Conservation (phyloP, 2,797 vertebrate genomes). For the Margarornis squamiger region DNA sequence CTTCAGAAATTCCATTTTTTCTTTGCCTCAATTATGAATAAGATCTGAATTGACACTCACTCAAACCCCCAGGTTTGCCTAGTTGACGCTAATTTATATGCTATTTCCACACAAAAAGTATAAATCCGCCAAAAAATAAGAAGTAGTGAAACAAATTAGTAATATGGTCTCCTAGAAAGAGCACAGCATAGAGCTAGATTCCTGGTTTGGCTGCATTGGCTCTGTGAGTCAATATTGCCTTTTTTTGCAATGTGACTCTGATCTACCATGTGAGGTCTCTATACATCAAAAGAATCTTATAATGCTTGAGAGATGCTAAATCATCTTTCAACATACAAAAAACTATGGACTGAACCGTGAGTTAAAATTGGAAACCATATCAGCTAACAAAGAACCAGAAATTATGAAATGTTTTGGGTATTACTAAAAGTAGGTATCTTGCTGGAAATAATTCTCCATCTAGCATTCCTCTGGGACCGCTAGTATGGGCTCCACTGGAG, state of each 20-base stretch:
- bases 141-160: neutral
- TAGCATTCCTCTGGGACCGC: neutral
- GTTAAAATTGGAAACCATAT: neutral
- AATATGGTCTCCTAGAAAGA: neutral
- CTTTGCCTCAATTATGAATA: neutral
- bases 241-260: neutral
- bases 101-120: neutral
- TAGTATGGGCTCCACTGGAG: neutral
- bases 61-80: neutral
- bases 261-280: neutral
- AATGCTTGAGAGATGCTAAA: neutral
- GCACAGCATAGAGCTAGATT: fast-evolving
- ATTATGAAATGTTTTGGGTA: neutral
- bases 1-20: neutral
- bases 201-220: neutral
- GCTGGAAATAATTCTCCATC: neutral
- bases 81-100: neutral
- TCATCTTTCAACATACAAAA: neutral
- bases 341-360: neutral
- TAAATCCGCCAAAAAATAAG: neutral
- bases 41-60: neutral
- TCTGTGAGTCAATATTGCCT: neutral
- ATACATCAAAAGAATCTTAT: neutral
- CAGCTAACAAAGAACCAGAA: neutral
- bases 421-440: neutral